Base-by-base conservation (phyloP, 2,888 invertebrate genomes). In the Chrysotoxum bicinctum region DNA sequence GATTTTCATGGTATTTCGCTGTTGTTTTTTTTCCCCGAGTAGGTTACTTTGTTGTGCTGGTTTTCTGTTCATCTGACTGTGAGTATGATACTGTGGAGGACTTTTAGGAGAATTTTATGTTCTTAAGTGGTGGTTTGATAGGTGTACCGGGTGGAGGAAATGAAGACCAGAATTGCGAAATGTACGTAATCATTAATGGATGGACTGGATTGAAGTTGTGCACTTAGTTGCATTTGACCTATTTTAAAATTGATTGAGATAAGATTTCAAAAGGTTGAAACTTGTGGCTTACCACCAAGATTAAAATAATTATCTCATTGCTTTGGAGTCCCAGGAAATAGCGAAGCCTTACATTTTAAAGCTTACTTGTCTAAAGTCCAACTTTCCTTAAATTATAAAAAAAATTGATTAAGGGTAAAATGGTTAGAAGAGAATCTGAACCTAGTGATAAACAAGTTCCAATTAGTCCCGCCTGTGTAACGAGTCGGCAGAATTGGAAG, bases 1-100 rank as follows among this genome's bases (percentile, higher is more conserved):
- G 87, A 88, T 89, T 88, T 90, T 88, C 89, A 90, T 89, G 88
- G 89, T 84, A 72, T 68, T 75, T 54, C 37, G 35, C 30, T 72
- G 6, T 26, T 77, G 56, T 74, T 73, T 62, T 60, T 66, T 14
- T 45, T 21, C 30, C 16, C 43, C 72, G n/a, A 43, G 35, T 10
- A 26, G 30, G 54, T 56, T 2, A 56, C 19, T 21, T 32, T 78
- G 45, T 35, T 56, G 30, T 74, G n/a, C 14, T 32, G 23, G 14
- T 12, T 50, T 48, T 50, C 2, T 50, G 21, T 7, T 50, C 4
- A 7, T 23, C 69, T 16, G 7, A 62, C 54, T 62, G 69, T 30
- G 62, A 69, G 68, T 64, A 83, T 78, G 74, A 74, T 68, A 56
- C 45, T 60, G 9, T 48, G 73, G 37, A 78, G 66, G 23, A 60